These are phyloP conservation scores for Ceryle rudis DNA, from an alignment of 2,797 vertebrate species.

Conservation along the genomic window DNA sequence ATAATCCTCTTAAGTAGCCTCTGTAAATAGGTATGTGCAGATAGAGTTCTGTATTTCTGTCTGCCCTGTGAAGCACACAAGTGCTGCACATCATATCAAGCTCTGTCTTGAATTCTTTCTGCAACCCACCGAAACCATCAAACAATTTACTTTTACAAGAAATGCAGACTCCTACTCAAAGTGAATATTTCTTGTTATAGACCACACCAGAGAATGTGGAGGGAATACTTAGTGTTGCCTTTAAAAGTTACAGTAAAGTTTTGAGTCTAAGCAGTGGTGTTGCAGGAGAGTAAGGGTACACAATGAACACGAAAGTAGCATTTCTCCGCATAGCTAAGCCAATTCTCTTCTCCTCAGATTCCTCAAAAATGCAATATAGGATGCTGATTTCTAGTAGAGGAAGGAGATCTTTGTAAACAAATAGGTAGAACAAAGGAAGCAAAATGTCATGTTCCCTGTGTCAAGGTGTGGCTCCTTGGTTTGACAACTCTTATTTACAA, in stretches of 20 bases:
- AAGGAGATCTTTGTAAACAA: not conserved
- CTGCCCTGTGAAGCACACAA: not conserved
- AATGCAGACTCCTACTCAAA: conserved; percentile 17
- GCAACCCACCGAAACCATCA: conserved; percentile 18
- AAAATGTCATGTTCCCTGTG: fast-evolving
- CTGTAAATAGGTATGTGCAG: not conserved
- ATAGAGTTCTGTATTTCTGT: not conserved
- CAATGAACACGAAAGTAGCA: not conserved
- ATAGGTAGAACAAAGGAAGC: not conserved
- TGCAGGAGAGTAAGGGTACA: not conserved
- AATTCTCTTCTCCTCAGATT: not conserved
- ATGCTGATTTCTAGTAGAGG: not conserved
- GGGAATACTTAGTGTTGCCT: not conserved
- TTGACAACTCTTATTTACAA: not conserved
- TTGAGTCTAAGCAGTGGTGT: not conserved
- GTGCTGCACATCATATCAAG: not conserved
- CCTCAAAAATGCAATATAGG: not conserved
- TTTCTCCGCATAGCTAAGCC: not conserved
- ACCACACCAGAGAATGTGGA: not conserved
- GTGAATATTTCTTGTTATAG: conserved; percentile 23
- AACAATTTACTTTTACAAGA: conserved; percentile 27
- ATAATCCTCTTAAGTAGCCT: not conserved
- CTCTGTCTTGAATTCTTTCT: not conserved
- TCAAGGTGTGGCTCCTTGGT: not conserved
- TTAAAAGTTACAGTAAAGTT: not conserved